Conservation (phyloP, 2,888 invertebrate species). For the Idaea aversata region DNA sequence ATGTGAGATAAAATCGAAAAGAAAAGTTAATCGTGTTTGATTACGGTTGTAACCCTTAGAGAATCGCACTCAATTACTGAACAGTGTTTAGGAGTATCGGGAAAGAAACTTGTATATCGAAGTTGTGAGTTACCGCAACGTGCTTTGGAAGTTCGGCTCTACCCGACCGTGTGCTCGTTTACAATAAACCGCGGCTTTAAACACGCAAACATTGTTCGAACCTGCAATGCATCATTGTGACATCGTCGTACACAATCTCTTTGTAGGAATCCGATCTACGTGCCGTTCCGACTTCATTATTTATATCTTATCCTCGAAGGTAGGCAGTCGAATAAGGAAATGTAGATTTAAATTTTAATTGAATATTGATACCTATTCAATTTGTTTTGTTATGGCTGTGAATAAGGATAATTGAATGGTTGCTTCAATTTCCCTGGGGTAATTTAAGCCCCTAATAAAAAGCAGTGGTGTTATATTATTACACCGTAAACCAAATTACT, state of each 20-base stretch:
- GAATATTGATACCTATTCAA: neutral
- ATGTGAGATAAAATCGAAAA: neutral
- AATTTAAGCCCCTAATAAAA: slow-evolving; percentile 1
- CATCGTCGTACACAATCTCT: slow-evolving; percentile 25
- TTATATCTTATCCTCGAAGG: slow-evolving; percentile 12
- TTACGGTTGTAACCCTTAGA: slow-evolving; percentile 6
- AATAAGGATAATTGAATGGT: neutral
- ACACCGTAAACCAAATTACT: slow-evolving; percentile 15
- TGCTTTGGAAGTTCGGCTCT: slow-evolving; percentile 4
- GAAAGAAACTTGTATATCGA: slow-evolving; percentile 11
- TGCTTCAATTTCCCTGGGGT: slow-evolving; percentile 2
- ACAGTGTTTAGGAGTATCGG: neutral
- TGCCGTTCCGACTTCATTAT: slow-evolving; percentile 9
- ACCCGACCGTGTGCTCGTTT: slow-evolving; percentile 18
- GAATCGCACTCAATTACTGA: neutral
- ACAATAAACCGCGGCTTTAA: slow-evolving; percentile 37
- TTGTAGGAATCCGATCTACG: slow-evolving; percentile 24
- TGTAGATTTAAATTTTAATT: neutral
- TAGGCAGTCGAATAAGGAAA: neutral
- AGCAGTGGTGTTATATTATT: neutral
- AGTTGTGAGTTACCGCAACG: slow-evolving; percentile 20
- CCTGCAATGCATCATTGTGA: slow-evolving; percentile 67
- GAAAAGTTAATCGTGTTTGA: slow-evolving; percentile 3
- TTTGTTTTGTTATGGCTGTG: neutral
- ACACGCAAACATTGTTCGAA: slow-evolving; percentile 51